phyloP scores from a whole-genome alignment of 1,140 invertebrate species.

The Wiebesia pumilae region DNA sequence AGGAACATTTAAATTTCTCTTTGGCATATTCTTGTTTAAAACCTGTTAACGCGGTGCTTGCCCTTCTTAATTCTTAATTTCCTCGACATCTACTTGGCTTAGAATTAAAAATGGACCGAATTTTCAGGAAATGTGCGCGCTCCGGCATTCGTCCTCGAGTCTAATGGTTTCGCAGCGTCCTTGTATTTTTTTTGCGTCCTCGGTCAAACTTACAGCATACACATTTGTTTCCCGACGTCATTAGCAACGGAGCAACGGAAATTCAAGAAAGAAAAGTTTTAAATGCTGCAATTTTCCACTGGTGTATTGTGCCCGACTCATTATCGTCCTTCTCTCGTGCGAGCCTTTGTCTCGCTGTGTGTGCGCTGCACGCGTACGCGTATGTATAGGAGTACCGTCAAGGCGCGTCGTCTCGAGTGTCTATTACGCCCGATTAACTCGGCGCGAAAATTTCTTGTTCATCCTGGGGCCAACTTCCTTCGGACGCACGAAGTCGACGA shows the following conservation, averaged over 20 bases:
- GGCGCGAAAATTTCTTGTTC: constrained; percentile 6
- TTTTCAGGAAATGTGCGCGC: background rate
- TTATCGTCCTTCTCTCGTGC: background rate
- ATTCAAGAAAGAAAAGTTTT: background rate
- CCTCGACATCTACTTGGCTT: no score
- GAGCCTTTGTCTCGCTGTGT: background rate
- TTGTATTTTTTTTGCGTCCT: background rate
- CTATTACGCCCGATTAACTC: constrained; percentile 31
- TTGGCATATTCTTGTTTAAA: background rate
- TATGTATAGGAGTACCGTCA: no score
- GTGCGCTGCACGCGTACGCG: no score
- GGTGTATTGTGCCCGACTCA: background rate
- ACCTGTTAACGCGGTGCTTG: background rate
- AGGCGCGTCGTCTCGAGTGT: constrained; percentile 14
- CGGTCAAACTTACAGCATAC: background rate
- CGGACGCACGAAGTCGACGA: background rate
- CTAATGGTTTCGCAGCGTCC: background rate
- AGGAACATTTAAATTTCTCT: background rate
- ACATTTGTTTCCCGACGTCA: background rate
- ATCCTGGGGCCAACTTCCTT: background rate
- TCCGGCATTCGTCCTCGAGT: background rate
- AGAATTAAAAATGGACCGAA: background rate
- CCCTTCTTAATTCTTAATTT: background rate
- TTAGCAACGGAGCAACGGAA: background rate
- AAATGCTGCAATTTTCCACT: background rate